Evolutionary conservation across 2,888 invertebrate genomes (phyloP).

Genomic region (Yponomeuta plumbellus): DNA sequence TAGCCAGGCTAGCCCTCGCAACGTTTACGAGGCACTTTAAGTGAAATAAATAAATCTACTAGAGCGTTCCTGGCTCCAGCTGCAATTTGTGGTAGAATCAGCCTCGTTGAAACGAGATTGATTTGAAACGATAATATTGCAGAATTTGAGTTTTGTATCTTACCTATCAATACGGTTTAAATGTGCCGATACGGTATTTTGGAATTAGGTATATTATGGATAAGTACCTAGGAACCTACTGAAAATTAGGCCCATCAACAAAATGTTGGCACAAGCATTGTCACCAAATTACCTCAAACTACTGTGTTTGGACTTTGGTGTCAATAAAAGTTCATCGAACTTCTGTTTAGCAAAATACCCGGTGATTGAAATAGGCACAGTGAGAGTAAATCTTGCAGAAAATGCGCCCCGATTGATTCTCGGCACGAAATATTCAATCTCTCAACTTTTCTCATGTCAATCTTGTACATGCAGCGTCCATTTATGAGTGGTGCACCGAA

Average conservation of each 20-base stretch:
- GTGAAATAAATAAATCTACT: slow-evolving; percentile 68
- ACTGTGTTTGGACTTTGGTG: no score
- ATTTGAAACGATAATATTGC: slow-evolving; percentile 8
- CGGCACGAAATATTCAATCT: slow-evolving; percentile 36
- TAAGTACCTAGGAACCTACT: no score
- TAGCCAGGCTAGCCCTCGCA: not conserved
- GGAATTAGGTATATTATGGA: no score
- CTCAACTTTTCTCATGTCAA: slow-evolving; percentile 69
- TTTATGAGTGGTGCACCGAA: slow-evolving; percentile 75
- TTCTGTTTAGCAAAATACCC: no score
- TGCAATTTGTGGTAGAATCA: slow-evolving; percentile 56
- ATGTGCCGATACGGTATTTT: no score
- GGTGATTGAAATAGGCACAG: no score
- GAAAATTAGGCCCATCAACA: no score
- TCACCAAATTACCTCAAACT: no score
- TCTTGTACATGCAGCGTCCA: slow-evolving; percentile 69
- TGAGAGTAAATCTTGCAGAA: no score
- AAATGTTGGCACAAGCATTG: no score
- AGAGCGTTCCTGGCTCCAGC: slow-evolving; percentile 33
- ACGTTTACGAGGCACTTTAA: slow-evolving; percentile 55
- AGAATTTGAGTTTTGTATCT: not conserved
- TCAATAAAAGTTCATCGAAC: no score
- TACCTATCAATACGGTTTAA: not conserved
- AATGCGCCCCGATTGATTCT: not conserved
- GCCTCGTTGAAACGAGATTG: slow-evolving; percentile 27